Evolutionary conservation across 1,140 invertebrate species (phyloP).

Genomic region (Sycobia sp.): DNA sequence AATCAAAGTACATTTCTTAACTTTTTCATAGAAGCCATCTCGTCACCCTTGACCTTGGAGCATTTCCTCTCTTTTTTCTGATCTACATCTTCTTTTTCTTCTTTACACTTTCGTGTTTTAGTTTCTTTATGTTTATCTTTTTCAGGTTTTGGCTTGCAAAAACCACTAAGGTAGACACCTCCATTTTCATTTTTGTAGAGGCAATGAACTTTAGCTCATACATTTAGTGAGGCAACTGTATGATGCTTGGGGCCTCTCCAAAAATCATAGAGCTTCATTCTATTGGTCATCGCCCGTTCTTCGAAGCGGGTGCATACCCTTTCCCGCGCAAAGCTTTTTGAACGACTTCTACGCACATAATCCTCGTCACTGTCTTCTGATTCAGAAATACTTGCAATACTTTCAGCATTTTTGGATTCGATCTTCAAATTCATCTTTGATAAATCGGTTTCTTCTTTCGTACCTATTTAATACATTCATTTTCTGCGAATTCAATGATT

Average conservation of each 20-base stretch:
- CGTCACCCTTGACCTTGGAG: slow-evolving; percentile 27
- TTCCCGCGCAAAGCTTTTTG: slow-evolving; percentile 42
- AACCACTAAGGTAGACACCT: slow-evolving; percentile 68
- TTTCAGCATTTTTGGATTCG: slow-evolving; percentile 48
- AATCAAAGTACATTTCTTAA: slow-evolving; percentile 75
- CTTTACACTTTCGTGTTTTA: slow-evolving; percentile 42
- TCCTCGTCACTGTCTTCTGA: slow-evolving; percentile 46
- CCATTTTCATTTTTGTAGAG: slow-evolving; percentile 87
- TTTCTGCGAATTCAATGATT: too few species aligned
- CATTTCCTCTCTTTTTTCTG: slow-evolving; percentile 36
- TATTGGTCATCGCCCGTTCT: slow-evolving; percentile 44
- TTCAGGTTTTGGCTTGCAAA: slow-evolving; percentile 59
- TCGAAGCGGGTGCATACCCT: slow-evolving; percentile 49
- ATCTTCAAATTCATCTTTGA: slow-evolving; percentile 50
- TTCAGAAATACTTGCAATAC: slow-evolving; percentile 40
- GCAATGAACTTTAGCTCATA: slow-evolving; percentile 89
- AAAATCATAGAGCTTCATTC: slow-evolving; percentile 64
- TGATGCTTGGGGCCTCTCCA: slow-evolving; percentile 78
- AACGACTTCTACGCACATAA: slow-evolving; percentile 8
- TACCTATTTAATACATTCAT: too few species aligned
- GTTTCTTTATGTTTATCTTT: slow-evolving; percentile 49
- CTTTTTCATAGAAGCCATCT: slow-evolving; percentile 62
- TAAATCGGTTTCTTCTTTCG: slow-evolving; percentile 40
- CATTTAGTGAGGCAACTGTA: slow-evolving; percentile 86
- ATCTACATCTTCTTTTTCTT: slow-evolving; percentile 47